Evolutionary conservation across 2,797 vertebrate species (phyloP).

Genomic region (Alcedo quadribrachys): DNA sequence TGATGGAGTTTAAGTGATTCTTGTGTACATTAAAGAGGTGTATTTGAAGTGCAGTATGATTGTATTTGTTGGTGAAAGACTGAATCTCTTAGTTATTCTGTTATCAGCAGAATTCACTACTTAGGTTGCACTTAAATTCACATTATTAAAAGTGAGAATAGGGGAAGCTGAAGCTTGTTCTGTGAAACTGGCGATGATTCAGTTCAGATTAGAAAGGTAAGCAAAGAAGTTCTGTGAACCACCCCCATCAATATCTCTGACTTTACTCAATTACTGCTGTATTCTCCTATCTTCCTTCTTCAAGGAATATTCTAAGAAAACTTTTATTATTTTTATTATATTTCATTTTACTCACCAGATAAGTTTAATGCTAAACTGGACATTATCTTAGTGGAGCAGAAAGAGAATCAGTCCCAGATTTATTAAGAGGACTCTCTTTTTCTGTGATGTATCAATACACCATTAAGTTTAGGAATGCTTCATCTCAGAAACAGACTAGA

Average conservation of each 20-base stretch:
- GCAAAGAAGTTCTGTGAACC: background rate
- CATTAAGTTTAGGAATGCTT: background rate
- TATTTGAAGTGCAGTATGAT: background rate
- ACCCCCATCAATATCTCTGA: background rate
- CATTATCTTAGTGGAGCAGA: background rate
- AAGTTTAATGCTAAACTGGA: background rate
- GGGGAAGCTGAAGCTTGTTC: background rate
- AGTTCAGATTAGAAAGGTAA: background rate
- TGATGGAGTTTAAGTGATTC: background rate
- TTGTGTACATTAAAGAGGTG: background rate
- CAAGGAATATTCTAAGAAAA: background rate
- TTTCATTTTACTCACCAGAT: background rate
- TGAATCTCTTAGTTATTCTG: background rate
- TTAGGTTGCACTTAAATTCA: background rate
- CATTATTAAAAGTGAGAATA: background rate
- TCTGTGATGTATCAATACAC: background rate
- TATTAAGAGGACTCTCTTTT: background rate
- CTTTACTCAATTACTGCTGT: background rate
- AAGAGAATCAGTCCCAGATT: background rate
- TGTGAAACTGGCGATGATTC: background rate
- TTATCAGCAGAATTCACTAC: background rate
- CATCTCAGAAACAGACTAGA: background rate
- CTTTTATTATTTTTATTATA: background rate
- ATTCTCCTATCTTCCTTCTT: background rate
- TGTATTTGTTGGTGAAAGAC: background rate